phyloP scores from a whole-genome alignment of 2,888 invertebrate genomes.

The Sycophila texana region DNA sequence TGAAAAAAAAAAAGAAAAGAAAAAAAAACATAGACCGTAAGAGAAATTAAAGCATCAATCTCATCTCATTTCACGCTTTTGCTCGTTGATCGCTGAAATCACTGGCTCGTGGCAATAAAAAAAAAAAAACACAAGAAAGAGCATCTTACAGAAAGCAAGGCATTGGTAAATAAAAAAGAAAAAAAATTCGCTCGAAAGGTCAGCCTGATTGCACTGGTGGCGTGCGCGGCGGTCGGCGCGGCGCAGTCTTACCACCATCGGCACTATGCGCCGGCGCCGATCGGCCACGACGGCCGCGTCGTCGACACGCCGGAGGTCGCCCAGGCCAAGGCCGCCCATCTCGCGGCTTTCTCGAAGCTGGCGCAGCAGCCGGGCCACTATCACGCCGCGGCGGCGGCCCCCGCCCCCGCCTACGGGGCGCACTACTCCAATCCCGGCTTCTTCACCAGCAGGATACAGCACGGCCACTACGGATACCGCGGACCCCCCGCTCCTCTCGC shows the following conservation, averaged over 20 bases:
- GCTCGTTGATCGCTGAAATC: too few relatives aligned
- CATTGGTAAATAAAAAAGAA: neutral
- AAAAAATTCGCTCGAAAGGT: neutral
- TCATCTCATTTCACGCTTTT: too few relatives aligned
- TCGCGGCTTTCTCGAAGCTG: slow-evolving; percentile 62
- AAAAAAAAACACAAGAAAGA: too few relatives aligned
- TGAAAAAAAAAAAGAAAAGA: too few relatives aligned
- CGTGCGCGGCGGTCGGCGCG: neutral
- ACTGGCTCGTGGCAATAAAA: too few relatives aligned
- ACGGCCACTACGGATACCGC: slow-evolving; percentile 57
- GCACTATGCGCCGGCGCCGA: slow-evolving; percentile 62
- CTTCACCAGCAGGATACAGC: slow-evolving; percentile 50
- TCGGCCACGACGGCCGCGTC: slow-evolving; percentile 66
- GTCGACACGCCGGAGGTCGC: slow-evolving; percentile 71
- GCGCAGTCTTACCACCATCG: slow-evolving; percentile 52
- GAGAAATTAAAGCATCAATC: too few relatives aligned
- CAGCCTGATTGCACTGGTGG: neutral
- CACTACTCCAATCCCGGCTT: slow-evolving; percentile 42
- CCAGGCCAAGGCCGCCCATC: slow-evolving; percentile 69
- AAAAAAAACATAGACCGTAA: too few relatives aligned
- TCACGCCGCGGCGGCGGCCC: slow-evolving; percentile 10
- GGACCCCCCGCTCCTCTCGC: slow-evolving; percentile 60
- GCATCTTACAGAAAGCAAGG: too few relatives aligned
- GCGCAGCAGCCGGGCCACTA: slow-evolving; percentile 13
- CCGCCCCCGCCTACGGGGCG: neutral